Evolutionary conservation across 2,113 vertebrate species (phyloP).

Genomic region (Grantiella picta): DNA sequence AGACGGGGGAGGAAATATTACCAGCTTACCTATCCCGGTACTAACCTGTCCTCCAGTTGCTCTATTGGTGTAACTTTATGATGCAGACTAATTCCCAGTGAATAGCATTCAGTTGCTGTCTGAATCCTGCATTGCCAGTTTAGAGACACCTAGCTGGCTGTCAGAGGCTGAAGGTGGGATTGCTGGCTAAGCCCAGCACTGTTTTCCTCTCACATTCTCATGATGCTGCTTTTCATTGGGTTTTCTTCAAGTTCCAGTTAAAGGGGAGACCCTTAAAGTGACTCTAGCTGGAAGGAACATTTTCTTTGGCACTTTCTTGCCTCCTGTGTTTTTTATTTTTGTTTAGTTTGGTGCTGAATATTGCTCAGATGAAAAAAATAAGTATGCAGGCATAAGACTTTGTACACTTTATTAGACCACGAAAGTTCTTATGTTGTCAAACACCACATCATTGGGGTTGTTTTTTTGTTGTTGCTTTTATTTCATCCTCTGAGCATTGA

Average conservation of each 20-base stretch:
- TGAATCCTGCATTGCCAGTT: neutral
- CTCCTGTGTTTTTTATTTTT: neutral
- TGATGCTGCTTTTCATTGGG: neutral
- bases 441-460: neutral
- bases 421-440: neutral
- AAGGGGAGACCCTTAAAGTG: neutral
- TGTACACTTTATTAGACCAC: neutral
- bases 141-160: neutral
- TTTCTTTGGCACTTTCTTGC: neutral
- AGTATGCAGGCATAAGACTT: neutral
- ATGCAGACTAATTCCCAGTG: neutral
- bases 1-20: slow-evolving; percentile 96
- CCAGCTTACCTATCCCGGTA: slow-evolving; percentile 96
- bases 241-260: neutral
- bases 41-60: slow-evolving; percentile 65
- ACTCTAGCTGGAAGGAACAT: neutral
- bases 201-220: neutral
- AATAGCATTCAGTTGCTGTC: neutral
- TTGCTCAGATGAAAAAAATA: neutral
- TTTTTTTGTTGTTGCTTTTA: neutral
- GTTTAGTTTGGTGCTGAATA: neutral
- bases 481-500: neutral
- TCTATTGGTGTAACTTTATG: slow-evolving; percentile 18
- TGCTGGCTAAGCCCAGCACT: neutral
- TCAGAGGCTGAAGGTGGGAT: neutral